These are phyloP conservation scores for Taenaris catops DNA, from an alignment of 2,888 invertebrate genomes.

Conservation along the genomic window DNA sequence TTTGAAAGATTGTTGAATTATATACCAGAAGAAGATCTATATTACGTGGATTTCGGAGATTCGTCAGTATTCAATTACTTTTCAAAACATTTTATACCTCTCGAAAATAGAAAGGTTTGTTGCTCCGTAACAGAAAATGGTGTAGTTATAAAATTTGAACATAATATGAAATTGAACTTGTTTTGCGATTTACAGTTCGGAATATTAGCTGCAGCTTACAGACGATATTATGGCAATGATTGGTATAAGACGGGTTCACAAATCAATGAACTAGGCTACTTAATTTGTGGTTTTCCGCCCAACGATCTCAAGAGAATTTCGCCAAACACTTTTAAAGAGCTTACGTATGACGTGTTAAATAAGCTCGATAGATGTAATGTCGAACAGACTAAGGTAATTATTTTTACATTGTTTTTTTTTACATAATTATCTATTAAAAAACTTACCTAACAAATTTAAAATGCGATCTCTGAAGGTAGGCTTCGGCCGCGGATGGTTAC, in stretches of 20 bases:
- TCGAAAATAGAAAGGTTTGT: conserved; percentile 57
- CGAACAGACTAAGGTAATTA: conserved; percentile 48
- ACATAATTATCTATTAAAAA: too few species aligned
- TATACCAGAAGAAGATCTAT: conserved; percentile 68
- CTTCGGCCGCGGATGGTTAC: too few species aligned
- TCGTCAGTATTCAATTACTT: conserved; percentile 56
- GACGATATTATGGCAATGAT: conserved; percentile 51
- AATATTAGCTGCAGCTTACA: conserved; percentile 54
- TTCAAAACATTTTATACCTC: conserved; percentile 36
- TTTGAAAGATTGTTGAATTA: conserved; percentile 53
- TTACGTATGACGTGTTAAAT: conserved; percentile 43
- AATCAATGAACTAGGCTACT: conserved; percentile 57
- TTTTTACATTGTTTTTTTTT: too few species aligned
- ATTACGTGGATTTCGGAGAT: conserved; percentile 64
- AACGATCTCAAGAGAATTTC: conserved; percentile 47
- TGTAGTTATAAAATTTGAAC: too few species aligned
- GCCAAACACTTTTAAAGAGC: conserved; percentile 46
- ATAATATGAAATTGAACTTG: too few species aligned
- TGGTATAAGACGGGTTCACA: conserved; percentile 51
- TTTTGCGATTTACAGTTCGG: conserved; percentile 53
- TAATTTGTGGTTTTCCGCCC: conserved; percentile 62
- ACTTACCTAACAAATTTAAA: too few species aligned
- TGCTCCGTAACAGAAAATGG: too few species aligned
- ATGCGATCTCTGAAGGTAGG: too few species aligned
- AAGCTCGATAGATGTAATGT: conserved; percentile 46